Percentiles rank a stretch among this genome's conserved stretches.
Evolutionary conservation across 2,113 vertebrate species (phyloP).

Genomic region (Condylura cristata): DNA sequence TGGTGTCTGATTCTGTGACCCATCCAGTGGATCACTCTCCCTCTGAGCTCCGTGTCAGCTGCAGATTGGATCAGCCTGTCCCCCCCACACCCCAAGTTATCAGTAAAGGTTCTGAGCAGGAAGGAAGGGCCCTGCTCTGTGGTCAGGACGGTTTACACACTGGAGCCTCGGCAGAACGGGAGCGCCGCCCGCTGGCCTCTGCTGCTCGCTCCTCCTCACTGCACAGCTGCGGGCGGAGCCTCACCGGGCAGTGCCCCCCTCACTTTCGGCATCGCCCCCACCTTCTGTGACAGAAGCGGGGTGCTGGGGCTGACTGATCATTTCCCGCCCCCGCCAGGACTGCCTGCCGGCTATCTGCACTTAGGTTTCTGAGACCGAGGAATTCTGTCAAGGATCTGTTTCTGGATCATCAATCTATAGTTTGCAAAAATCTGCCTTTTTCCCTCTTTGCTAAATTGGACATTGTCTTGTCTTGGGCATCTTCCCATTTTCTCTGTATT

Average conservation of each 20-base stretch:
- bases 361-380: background rate
- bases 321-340: background rate
- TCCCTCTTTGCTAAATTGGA: background rate
- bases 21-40: background rate
- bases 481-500: constrained; percentile 53
- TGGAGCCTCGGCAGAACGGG: background rate
- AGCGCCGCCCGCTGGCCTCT: too few species aligned
- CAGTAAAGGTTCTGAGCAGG: background rate
- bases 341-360: background rate
- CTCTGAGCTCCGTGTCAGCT: background rate
- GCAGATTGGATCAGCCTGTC: background rate
- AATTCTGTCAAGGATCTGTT: background rate
- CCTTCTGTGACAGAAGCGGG: background rate
- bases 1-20: background rate
- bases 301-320: background rate
- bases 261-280: background rate
- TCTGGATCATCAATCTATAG: background rate
- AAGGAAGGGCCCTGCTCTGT: background rate
- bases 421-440: background rate
- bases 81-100: background rate
- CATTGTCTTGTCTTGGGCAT: constrained; percentile 49
- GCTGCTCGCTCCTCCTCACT: background rate
- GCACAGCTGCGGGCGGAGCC: background rate
- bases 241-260: background rate
- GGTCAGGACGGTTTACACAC: background rate